phyloP scores from a whole-genome alignment of 2,113 vertebrate genomes.

The Phylloscopus trochilus region DNA sequence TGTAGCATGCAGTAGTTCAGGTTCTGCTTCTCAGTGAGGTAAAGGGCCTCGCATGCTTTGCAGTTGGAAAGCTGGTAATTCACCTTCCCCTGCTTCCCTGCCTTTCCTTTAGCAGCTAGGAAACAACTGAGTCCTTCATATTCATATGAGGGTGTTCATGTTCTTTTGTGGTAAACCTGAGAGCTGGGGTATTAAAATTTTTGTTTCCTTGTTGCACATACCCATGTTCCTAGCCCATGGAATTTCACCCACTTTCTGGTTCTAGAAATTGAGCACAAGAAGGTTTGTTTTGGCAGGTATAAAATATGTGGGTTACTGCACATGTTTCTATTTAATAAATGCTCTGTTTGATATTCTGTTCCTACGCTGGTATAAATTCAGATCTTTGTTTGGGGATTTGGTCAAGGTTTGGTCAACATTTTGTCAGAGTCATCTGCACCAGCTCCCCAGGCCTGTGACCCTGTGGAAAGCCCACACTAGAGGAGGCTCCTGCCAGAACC shows the following conservation, averaged over 20 bases:
- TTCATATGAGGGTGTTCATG: background rate
- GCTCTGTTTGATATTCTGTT: background rate
- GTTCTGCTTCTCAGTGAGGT: background rate
- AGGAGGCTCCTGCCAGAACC: background rate
- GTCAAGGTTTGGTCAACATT: background rate
- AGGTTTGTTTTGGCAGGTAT: background rate
- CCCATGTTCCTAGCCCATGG: background rate
- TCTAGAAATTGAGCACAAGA: background rate
- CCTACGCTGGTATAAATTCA: background rate
- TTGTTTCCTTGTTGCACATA: background rate
- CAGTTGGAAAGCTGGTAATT: background rate
- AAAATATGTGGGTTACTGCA: background rate
- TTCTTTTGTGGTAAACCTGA: background rate
- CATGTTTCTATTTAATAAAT: background rate
- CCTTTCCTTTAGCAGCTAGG: background rate
- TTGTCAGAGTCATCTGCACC: background rate
- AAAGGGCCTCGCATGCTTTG: background rate
- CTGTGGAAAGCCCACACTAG: background rate
- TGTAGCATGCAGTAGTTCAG: background rate
- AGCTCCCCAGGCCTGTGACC: background rate
- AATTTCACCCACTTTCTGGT: background rate
- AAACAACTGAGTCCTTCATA: background rate
- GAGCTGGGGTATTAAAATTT: background rate
- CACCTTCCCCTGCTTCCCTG: background rate
- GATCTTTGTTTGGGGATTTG: background rate